A percentile compares a stretch with the other conserved stretches of the same genome.
Conservation (phyloP, 30 jellyfish, hydroid and myxozoan species). For the Chrysaora quinquecirrha region DNA sequence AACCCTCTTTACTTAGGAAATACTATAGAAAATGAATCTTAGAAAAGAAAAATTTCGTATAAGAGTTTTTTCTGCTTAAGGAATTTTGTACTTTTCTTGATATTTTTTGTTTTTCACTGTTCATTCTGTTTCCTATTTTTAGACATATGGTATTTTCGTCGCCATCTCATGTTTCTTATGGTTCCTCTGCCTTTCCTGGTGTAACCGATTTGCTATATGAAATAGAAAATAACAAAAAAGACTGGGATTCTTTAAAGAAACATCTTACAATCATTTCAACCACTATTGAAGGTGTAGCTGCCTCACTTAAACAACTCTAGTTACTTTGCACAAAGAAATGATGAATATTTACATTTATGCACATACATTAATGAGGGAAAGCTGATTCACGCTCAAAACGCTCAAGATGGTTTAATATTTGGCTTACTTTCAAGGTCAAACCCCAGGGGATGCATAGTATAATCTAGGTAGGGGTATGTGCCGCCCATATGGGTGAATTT, state of each 20-base stretch:
- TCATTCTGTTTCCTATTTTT: neutral
- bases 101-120: too few species aligned
- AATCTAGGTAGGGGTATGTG: too few species aligned
- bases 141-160: neutral
- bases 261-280: conserved; percentile 39
- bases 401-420: too few species aligned
- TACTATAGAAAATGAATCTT: too few species aligned
- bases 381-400: too few species aligned
- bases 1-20: too few species aligned
- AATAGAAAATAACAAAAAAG: conserved; percentile 13
- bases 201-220: conserved; percentile 64
- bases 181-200: conserved; percentile 77
- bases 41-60: too few species aligned
- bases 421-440: too few species aligned
- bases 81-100: too few species aligned
- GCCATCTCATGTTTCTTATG: conserved; percentile 20
- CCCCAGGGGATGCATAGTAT: too few species aligned
- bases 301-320: conserved; percentile 7
- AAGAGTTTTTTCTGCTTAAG: too few species aligned
- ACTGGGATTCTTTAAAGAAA: conserved; percentile 51
- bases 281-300: conserved; percentile 52
- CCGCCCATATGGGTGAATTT: too few species aligned
- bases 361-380: neutral
- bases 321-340: neutral
- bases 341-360: neutral